Percentiles rank a stretch among this genome's conserved stretches.
These are phyloP conservation scores for Clarias magur DNA, from an alignment of 2,113 vertebrate species.

Conservation along the genomic window DNA sequence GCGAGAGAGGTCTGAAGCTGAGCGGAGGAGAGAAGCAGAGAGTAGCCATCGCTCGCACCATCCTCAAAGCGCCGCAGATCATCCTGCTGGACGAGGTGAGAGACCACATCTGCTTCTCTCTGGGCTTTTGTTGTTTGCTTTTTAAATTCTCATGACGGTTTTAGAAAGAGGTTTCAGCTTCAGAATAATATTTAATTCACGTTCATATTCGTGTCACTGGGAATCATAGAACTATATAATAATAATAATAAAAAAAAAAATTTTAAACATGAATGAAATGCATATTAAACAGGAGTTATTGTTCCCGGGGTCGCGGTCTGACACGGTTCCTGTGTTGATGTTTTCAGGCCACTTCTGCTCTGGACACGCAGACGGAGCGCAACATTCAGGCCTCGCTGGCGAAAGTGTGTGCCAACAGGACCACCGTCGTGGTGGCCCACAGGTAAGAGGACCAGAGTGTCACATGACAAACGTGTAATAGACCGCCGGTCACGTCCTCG, in stretches of 20 bases:
- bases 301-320: not conserved
- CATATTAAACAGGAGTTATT: too few relatives aligned
- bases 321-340: not conserved
- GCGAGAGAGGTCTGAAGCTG: conserved; percentile 92
- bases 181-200: not conserved
- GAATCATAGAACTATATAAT: too few relatives aligned
- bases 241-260: too few relatives aligned
- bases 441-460: conserved; percentile 74
- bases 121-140: not conserved
- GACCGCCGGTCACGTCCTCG: too few relatives aligned
- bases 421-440: conserved; percentile 90
- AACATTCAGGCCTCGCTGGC: conserved; percentile 92
- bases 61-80: conserved; percentile 90
- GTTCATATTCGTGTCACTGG: not conserved
- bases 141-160: not conserved
- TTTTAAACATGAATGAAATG: too few relatives aligned
- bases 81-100: conserved; percentile 92
- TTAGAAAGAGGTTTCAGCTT: not conserved
- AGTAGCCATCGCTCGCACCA: conserved; percentile 91
- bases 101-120: too few relatives aligned
- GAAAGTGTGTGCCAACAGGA: conserved; percentile 86
- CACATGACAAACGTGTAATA: not conserved
- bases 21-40: conserved; percentile 97
- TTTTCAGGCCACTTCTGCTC: conserved; percentile 85
- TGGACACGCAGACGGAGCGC: conserved; percentile 92